These are phyloP conservation scores for Peromyscus aztecus DNA, from an alignment of 2,797 vertebrate genomes.

Conservation along the genomic window DNA sequence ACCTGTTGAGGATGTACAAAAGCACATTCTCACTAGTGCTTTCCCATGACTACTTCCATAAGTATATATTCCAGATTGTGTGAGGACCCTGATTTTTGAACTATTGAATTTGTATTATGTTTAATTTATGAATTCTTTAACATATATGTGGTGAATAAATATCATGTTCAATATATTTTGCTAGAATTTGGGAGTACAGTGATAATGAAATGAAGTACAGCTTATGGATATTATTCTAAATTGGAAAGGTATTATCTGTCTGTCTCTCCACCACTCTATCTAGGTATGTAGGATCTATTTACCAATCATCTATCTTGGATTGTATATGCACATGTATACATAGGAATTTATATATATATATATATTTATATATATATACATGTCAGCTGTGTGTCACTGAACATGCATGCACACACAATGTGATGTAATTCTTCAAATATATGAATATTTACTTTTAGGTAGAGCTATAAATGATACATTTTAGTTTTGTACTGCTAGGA, in stretches of 20 bases:
- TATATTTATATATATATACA: background rate
- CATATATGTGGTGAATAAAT: slow-evolving; percentile 35
- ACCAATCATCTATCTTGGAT: background rate
- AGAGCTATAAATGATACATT: slow-evolving; percentile 2
- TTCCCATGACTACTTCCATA: slow-evolving; percentile 58
- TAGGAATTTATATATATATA: background rate
- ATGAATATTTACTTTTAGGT: slow-evolving; percentile 33
- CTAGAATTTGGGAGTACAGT: background rate
- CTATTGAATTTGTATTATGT: slow-evolving; percentile 6
- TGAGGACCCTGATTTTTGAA: slow-evolving; percentile 7
- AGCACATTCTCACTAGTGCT: slow-evolving; percentile 38
- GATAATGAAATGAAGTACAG: slow-evolving; percentile 33
- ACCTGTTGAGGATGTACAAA: background rate
- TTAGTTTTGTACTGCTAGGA: slow-evolving; percentile 38
- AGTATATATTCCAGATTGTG: too few relatives aligned
- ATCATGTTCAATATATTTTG: background rate
- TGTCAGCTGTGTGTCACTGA: background rate
- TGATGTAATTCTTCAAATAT: slow-evolving; percentile 31
- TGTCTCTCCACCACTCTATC: background rate
- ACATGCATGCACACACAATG: background rate
- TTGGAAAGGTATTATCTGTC: background rate
- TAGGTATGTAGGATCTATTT: background rate
- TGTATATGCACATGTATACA: background rate
- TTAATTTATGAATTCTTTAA: slow-evolving; percentile 40
- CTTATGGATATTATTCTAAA: background rate